Evolutionary conservation across 2,888 invertebrate genomes (phyloP).

Genomic region (Chrysomela aeneicollis): DNA sequence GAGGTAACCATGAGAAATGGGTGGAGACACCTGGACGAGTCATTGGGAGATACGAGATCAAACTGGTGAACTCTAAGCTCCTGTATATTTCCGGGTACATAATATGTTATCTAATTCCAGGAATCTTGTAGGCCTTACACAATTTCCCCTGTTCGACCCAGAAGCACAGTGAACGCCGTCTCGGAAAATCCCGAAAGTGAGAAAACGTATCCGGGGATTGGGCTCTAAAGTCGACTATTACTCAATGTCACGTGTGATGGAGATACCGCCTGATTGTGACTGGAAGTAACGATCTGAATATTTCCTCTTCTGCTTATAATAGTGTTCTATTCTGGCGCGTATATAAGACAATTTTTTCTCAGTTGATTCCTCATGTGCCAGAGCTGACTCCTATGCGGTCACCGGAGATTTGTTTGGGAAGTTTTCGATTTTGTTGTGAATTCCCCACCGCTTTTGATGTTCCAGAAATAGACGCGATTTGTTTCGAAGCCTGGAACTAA

Average conservation of each 20-base stretch:
- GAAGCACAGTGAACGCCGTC: constrained; percentile 17
- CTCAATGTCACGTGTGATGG: constrained; percentile 51
- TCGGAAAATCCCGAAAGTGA: constrained; percentile 48
- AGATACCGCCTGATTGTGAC: constrained; percentile 42
- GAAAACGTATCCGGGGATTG: constrained; percentile 54
- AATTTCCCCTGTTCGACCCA: constrained; percentile 16
- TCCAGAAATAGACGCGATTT: constrained; percentile 2
- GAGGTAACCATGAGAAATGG: too few relatives aligned
- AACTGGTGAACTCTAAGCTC: background rate
- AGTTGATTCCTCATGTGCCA: constrained; percentile 7
- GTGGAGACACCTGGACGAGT: background rate
- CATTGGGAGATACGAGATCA: background rate
- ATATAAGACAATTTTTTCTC: constrained; percentile 6
- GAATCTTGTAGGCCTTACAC: background rate
- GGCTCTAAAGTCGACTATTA: constrained; percentile 54
- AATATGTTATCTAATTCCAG: background rate
- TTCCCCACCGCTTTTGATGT: constrained; percentile 2
- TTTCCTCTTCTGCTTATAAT: constrained; percentile 33
- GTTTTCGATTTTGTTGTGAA: constrained; percentile 13
- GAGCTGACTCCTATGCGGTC: constrained; percentile 15
- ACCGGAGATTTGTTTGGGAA: constrained; percentile 8
- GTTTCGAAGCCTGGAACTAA: background rate
- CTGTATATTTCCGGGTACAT: background rate
- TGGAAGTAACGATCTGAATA: constrained; percentile 36
- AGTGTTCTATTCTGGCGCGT: constrained; percentile 25